Evolutionary conservation across 2,113 vertebrate species (phyloP).

Genomic region (Chascanopsetta lugubris): DNA sequence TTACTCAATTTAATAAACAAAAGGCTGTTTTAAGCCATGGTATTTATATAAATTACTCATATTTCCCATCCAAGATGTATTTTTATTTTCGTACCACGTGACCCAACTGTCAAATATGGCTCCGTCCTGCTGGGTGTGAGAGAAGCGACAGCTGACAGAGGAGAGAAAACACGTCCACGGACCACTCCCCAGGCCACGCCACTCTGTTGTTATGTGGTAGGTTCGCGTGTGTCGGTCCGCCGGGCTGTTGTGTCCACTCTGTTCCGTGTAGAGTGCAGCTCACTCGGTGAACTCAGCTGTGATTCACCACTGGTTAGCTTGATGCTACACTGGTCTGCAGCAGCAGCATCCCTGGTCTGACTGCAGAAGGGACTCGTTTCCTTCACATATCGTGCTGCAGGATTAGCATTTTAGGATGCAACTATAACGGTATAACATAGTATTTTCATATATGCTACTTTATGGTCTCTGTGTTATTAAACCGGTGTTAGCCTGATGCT

Average conservation of each 20-base stretch:
- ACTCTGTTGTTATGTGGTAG: slow-evolving; percentile 44
- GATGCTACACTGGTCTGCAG: slow-evolving; percentile 35
- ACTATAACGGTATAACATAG: no score
- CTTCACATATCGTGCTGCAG: no score
- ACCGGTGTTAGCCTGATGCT: no score
- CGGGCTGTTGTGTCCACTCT: fast-evolving
- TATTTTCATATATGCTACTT: no score
- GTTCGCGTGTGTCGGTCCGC: slow-evolving; percentile 27
- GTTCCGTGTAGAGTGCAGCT: neutral
- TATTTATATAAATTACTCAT: slow-evolving; percentile 4
- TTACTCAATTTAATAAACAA: no score
- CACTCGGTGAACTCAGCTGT: slow-evolving; percentile 26
- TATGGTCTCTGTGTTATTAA: no score
- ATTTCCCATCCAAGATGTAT: slow-evolving; percentile 7
- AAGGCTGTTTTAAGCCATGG: neutral
- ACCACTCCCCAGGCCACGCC: neutral
- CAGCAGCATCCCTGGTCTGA: slow-evolving; percentile 22
- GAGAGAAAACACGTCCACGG: neutral
- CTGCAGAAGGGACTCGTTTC: neutral
- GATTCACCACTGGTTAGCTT: slow-evolving; percentile 37
- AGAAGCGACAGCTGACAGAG: slow-evolving; percentile 61
- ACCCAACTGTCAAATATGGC: slow-evolving; percentile 78
- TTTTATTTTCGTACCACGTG: slow-evolving; percentile 52
- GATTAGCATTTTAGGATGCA: no score
- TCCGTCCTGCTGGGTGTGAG: slow-evolving; percentile 64